Evolutionary conservation across 1,140 invertebrate genomes (phyloP).

Genomic region (Battus philenor): DNA sequence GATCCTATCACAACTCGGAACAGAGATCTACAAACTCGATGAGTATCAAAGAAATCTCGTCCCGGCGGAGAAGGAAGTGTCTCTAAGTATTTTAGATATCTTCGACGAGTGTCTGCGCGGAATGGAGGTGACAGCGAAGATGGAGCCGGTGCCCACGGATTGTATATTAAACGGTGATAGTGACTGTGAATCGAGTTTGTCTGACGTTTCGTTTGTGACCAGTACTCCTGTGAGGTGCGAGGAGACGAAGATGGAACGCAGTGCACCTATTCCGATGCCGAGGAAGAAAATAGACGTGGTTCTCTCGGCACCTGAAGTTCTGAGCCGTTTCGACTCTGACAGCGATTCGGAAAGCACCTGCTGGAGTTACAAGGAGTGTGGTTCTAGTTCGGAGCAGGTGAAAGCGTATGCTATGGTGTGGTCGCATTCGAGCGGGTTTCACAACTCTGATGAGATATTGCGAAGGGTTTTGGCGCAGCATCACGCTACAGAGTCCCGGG

Average conservation of each 20-base stretch:
- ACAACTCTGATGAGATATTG: slow-evolving; percentile 62
- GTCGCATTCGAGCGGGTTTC: slow-evolving; percentile 60
- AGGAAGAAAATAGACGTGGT: slow-evolving; percentile 41
- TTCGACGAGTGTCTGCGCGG: slow-evolving; percentile 65
- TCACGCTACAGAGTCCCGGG: slow-evolving; percentile 46
- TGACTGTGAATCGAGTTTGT: slow-evolving; percentile 44
- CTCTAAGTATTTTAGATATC: slow-evolving; percentile 62
- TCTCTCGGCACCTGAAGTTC: slow-evolving; percentile 25
- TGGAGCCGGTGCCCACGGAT: slow-evolving; percentile 27
- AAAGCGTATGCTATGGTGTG: slow-evolving; percentile 52
- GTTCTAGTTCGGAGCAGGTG: slow-evolving; percentile 22
- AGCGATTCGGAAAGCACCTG: slow-evolving; percentile 60
- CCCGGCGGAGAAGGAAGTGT: slow-evolving; percentile 49
- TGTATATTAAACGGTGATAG: slow-evolving; percentile 36
- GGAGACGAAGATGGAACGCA: slow-evolving; percentile 32
- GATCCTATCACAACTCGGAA: slow-evolving; percentile 66
- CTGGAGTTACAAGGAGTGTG: slow-evolving; percentile 66
- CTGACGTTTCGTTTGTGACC: slow-evolving; percentile 44
- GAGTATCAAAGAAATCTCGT: slow-evolving; percentile 60
- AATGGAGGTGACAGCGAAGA: slow-evolving; percentile 27
- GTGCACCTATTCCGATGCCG: slow-evolving; percentile 36
- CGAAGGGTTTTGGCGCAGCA: slow-evolving; percentile 48
- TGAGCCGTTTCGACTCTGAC: slow-evolving; percentile 28
- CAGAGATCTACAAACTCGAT: slow-evolving; percentile 69
- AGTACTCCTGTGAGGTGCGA: slow-evolving; percentile 45